Evolutionary conservation across 1,140 invertebrate species (phyloP), one percentile per base, ranked within the genome.

Genomic region (Drosophila lacertosa): DNA sequence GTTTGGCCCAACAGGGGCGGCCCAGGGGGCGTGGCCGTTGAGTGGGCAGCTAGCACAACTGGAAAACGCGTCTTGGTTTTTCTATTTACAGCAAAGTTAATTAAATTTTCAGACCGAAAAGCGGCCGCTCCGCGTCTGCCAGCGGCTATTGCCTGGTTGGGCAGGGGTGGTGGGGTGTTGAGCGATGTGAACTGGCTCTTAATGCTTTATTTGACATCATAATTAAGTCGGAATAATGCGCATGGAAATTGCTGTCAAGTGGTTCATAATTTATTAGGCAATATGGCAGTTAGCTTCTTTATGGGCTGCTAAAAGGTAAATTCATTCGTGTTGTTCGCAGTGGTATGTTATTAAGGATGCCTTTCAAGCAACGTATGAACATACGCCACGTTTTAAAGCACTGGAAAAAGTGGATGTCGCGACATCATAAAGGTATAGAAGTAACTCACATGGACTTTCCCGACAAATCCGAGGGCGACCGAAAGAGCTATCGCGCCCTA

Each of bases 201-300:
- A 75, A 58, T 80, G 74, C 50, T 70, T 86, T 72, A 82, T 77
- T 86, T 88, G 66, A 86, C 77, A 86, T 71, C 74, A 66, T 86
- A 88, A 86, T 86, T 78, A 88, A 82, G 74, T 88, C 63, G 65
- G 72, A 76, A 77, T 84, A 86, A 80, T 86, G 74, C 40, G 73
- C 68, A 58, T 77, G 62, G 74, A 86, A 88, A 77, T 88, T 78
- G 70, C 59, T 68, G 70, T 58, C 70, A 64, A 88, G 55, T 82
- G 66, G 82, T 26, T 60, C 66, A 86, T 75, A 82, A 88, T 64
- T 75, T 78, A 66, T 75, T 67, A 42, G 77, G 50, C 62, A 37
- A 44, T 70, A 26, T 20, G 35, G 50, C 63, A 47, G 58, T 33
- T 53, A 54, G 51, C 57, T 62, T 54, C 54, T 57, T 57, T 72